These are phyloP conservation scores for Dendrocincla tyrannina DNA, from an alignment of 2,797 vertebrate genomes.

Conservation along the genomic window DNA sequence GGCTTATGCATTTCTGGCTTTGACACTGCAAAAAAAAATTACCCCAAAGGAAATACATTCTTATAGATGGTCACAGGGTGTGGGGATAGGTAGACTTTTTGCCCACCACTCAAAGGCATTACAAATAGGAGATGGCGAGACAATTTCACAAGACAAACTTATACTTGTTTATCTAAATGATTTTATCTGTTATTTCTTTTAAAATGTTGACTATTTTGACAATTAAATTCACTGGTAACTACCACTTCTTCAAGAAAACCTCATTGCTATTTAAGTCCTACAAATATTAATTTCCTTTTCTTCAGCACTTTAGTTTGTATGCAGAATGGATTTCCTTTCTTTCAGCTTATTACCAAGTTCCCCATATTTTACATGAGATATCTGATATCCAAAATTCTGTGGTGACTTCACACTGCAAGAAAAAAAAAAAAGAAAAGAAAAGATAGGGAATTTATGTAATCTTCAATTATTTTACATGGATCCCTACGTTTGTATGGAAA, in stretches of 20 bases:
- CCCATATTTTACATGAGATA: background rate
- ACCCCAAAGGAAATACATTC: background rate
- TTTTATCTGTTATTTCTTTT: background rate
- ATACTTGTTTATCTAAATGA: background rate
- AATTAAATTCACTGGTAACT: background rate
- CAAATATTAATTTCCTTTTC: background rate
- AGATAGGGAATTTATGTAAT: background rate
- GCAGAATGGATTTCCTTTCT: background rate
- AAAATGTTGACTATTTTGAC: background rate
- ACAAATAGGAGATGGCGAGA: background rate
- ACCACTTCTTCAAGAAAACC: background rate
- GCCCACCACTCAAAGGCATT: background rate
- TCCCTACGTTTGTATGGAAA: background rate
- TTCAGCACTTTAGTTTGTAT: background rate
- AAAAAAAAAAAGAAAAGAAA: background rate
- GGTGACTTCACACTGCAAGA: background rate
- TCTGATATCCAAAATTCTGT: background rate
- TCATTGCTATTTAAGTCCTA: background rate
- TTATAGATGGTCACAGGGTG: background rate
- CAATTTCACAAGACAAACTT: background rate
- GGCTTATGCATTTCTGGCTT: constrained; percentile 28
- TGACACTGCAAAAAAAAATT: constrained; percentile 35
- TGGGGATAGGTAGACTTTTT: background rate
- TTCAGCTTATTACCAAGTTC: background rate
- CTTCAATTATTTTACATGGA: background rate